A percentile compares a stretch with the other conserved stretches of the same genome.
Conservation (phyloP, 2,888 invertebrate genomes). For the Sipha maydis region DNA sequence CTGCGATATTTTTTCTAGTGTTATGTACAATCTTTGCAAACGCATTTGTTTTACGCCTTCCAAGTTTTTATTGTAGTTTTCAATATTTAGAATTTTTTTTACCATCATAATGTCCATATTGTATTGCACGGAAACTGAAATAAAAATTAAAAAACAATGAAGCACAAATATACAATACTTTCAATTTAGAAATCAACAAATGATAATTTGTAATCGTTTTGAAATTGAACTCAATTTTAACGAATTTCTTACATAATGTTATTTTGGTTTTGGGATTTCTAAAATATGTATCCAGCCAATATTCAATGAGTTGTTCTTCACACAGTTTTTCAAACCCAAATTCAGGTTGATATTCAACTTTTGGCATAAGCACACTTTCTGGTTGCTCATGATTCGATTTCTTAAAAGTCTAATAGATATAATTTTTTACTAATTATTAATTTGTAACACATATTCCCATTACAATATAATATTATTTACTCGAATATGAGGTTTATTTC, state of each 20-base stretch:
- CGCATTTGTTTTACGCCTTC: conserved; percentile 4
- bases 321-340: conserved; percentile 46
- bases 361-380: conserved; percentile 44
- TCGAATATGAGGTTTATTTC: conserved; percentile 47
- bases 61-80: not conserved
- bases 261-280: conserved; percentile 33
- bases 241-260: conserved; percentile 3
- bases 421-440: not conserved
- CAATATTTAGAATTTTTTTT: not conserved
- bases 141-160: not conserved
- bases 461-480: conserved; percentile 9
- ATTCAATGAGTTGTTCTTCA: conserved; percentile 42
- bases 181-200: not conserved
- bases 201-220: not conserved
- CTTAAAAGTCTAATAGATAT: not conserved
- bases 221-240: not conserved
- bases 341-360: conserved; percentile 57
- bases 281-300: conserved; percentile 44
- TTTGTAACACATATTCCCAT: not conserved
- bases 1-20: conserved; percentile 24
- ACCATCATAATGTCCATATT: conserved; percentile 53
- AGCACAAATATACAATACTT: not conserved
- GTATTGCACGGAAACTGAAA: conserved; percentile 48
- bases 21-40: conserved; percentile 38
- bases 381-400: not conserved